These are phyloP conservation scores for Leptosomus discolor DNA, from an alignment of 2,113 vertebrate genomes.

Conservation along the genomic window DNA sequence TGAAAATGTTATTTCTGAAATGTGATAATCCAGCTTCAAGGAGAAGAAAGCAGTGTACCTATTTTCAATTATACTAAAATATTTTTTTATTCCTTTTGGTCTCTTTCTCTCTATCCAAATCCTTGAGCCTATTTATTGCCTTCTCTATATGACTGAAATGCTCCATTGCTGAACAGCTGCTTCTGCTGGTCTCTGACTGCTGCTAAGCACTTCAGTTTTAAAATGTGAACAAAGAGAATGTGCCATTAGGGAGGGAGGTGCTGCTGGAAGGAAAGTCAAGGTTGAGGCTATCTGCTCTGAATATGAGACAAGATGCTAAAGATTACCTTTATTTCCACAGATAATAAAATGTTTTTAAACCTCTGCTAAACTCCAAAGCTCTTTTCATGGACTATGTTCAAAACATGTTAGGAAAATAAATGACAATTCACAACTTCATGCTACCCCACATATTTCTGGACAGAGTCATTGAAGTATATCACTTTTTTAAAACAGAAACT, in stretches of 20 bases:
- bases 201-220: slow-evolving; percentile 47
- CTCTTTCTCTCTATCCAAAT: background rate
- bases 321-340: background rate
- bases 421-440: background rate
- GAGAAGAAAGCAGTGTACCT: background rate
- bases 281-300: slow-evolving; percentile 5
- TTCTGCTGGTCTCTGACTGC: slow-evolving; percentile 14
- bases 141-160: slow-evolving; percentile 46
- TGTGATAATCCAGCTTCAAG: slow-evolving; percentile 14
- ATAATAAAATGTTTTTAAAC: slow-evolving; percentile 23
- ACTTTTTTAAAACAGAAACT: slow-evolving; percentile 18
- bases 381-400: background rate
- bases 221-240: slow-evolving; percentile 51
- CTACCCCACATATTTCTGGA: background rate
- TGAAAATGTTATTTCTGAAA: slow-evolving; percentile 5
- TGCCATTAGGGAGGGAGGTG: background rate
- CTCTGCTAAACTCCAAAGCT: slow-evolving; percentile 7
- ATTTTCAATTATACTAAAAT: background rate
- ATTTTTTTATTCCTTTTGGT: background rate
- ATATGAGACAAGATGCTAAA: background rate
- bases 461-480: background rate
- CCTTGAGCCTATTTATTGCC: slow-evolving; percentile 32
- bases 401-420: background rate
- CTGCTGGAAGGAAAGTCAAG: background rate
- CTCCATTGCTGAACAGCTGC: background rate